phyloP scores from a whole-genome alignment of 2,797 vertebrate genomes.

The Eidolon dupreanum region DNA sequence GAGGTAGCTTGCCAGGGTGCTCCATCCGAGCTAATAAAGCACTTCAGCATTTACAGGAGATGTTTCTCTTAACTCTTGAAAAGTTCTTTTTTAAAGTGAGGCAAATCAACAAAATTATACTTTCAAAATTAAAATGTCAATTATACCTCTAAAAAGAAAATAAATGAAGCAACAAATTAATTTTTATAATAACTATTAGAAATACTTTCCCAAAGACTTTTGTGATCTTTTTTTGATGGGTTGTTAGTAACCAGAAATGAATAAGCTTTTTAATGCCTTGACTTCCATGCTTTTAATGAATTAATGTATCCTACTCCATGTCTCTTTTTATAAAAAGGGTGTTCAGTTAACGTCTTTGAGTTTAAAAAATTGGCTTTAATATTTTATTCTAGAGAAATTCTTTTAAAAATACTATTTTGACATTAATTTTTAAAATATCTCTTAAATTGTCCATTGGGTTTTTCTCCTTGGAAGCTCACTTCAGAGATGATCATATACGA shows the following conservation, averaged over 20 bases:
- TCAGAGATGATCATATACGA: background rate
- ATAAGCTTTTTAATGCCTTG: background rate
- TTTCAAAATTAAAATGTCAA: constrained; percentile 25
- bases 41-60: background rate
- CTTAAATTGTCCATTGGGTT: background rate
- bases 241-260: background rate
- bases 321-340: background rate
- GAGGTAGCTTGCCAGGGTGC: background rate
- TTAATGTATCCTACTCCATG: background rate
- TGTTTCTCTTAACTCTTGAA: background rate
- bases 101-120: background rate
- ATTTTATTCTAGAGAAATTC: background rate
- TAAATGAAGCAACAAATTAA: background rate
- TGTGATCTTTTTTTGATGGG: background rate
- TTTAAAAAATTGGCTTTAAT: background rate
- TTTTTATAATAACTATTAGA: background rate
- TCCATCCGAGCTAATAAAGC: background rate
- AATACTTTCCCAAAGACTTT: background rate
- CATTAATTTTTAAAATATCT: constrained; percentile 6
- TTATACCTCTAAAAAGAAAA: constrained; percentile 21
- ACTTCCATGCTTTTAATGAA: background rate
- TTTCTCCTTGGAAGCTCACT: background rate
- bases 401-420: background rate
- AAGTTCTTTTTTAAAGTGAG: background rate
- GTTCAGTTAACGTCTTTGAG: background rate